Percentiles rank a stretch among this genome's conserved stretches.
Conservation (phyloP, 2,888 invertebrate species). For the Cheilosia pagana region DNA sequence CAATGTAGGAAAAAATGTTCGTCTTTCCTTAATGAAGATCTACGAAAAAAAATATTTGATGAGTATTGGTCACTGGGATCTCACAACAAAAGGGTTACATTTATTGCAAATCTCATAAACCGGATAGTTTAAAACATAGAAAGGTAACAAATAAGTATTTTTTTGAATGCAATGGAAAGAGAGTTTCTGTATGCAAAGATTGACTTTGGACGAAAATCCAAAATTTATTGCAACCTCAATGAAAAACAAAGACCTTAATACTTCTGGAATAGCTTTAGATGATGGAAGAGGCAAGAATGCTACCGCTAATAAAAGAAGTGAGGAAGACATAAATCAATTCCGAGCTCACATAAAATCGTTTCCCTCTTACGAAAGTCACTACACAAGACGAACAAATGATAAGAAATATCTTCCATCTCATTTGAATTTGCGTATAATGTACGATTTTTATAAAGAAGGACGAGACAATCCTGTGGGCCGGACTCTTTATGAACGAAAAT, state of each 20-base stretch:
- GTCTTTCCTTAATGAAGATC: constrained; percentile 5
- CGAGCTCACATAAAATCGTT: too few relatives aligned
- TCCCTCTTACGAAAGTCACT: neutral
- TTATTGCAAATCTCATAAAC: neutral
- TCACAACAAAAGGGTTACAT: neutral
- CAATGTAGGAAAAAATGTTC: constrained; percentile 5
- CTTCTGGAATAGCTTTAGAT: constrained; percentile 27
- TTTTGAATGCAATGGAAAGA: neutral
- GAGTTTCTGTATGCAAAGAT: constrained; percentile 2
- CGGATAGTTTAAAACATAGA: neutral
- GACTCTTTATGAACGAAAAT: constrained; percentile 35
- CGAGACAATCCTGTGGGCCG: constrained; percentile 13
- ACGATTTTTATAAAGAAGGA: constrained; percentile 20
- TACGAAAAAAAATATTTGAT: constrained; percentile 4
- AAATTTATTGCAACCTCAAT: constrained; percentile 20
- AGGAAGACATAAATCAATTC: too few relatives aligned
- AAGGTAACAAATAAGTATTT: neutral
- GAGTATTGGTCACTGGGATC: neutral
- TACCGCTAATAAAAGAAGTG: constrained; percentile 11
- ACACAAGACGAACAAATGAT: neutral
- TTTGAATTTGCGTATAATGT: neutral
- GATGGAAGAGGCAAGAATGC: constrained; percentile 19
- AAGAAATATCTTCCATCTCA: neutral
- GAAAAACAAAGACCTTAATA: constrained; percentile 12
- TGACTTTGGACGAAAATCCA: constrained; percentile 21